A percentile compares a stretch with the other conserved stretches of the same genome.
Evolutionary conservation across 2,888 invertebrate species (phyloP).

Genomic region (Caenorhabditis becei): DNA sequence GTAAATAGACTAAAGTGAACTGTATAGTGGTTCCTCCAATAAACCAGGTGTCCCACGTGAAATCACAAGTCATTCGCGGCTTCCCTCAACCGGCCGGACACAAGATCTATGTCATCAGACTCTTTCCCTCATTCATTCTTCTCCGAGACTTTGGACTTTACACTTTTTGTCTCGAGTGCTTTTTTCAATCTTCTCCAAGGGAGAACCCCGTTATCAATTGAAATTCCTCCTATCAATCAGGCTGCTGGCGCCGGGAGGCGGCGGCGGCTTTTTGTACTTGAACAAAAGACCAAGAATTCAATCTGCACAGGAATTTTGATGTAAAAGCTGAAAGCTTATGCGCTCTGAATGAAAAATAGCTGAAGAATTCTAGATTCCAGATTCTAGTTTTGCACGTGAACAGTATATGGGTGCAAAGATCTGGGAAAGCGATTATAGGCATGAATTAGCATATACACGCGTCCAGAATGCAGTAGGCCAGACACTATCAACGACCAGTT

Average conservation of each 20-base stretch:
- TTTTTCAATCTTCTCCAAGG: not conserved
- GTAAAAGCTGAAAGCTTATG: not conserved
- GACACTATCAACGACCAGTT: not conserved
- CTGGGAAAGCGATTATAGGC: not conserved
- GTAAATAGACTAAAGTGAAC: not conserved
- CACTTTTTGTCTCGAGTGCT: not conserved
- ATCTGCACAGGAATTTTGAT: not conserved
- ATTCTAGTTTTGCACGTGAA: conserved; percentile 1
- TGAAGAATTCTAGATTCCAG: not conserved
- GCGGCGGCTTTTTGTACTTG: not conserved
- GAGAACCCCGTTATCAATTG: not conserved
- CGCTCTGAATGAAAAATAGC: not conserved
- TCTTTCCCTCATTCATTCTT: too few relatives aligned
- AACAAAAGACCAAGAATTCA: not conserved
- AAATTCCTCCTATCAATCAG: not conserved
- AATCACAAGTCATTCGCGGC: not conserved
- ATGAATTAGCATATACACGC: not conserved
- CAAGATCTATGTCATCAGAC: conserved; percentile 2
- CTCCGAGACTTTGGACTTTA: conserved; percentile 15
- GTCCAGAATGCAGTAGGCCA: not conserved
- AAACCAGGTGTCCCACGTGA: conserved; percentile 1
- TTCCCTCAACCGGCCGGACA: not conserved
- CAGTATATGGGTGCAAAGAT: not conserved
- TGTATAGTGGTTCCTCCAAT: conserved; percentile 7
- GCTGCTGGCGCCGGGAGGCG: not conserved